A percentile compares a stretch with the other conserved stretches of the same genome.
These are phyloP conservation scores for Takifugu bimaculatus DNA, from an alignment of 2,113 vertebrate species.

Conservation along the genomic window DNA sequence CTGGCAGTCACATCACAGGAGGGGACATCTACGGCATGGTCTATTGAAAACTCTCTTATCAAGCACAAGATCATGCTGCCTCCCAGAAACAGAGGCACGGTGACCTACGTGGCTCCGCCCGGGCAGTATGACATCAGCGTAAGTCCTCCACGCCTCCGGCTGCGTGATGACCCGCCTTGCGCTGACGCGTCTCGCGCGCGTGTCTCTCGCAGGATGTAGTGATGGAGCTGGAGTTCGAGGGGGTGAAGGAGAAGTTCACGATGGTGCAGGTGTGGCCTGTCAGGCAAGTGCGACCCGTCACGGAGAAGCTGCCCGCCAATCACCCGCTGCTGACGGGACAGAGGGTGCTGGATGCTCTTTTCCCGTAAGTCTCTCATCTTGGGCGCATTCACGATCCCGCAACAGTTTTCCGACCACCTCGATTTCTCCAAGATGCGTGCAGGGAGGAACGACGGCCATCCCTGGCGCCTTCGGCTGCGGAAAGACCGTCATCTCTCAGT, in stretches of 20 bases:
- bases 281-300: constrained; percentile 91
- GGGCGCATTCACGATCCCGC: background rate
- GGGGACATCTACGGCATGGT: constrained; percentile 94
- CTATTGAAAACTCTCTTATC: constrained; percentile 92
- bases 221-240: constrained; percentile 95
- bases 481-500: constrained; percentile 98
- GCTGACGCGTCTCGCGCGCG: constrained; percentile 1
- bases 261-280: constrained; percentile 98
- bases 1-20: constrained; percentile 95
- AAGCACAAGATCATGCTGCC: constrained; percentile 97
- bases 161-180: background rate
- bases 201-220: constrained; percentile 84
- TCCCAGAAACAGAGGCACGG: constrained; percentile 88
- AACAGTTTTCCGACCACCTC: background rate
- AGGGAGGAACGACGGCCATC: constrained; percentile 96
- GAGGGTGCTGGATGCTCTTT: constrained; percentile 92
- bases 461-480: constrained; percentile 96
- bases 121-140: constrained; percentile 90
- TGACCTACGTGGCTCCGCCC: constrained; percentile 91
- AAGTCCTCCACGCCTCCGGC: constrained; percentile 55
- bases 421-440: constrained; percentile 82
- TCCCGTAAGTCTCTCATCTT: constrained; percentile 81
- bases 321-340: constrained; percentile 94
- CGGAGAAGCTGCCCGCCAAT: constrained; percentile 94
- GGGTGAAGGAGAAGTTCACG: constrained; percentile 92